Percentiles rank a stretch among this genome's conserved stretches.
These are phyloP conservation scores for Microcebus ravelobensis DNA, from an alignment of 2,113 vertebrate species.

Conservation along the genomic window DNA sequence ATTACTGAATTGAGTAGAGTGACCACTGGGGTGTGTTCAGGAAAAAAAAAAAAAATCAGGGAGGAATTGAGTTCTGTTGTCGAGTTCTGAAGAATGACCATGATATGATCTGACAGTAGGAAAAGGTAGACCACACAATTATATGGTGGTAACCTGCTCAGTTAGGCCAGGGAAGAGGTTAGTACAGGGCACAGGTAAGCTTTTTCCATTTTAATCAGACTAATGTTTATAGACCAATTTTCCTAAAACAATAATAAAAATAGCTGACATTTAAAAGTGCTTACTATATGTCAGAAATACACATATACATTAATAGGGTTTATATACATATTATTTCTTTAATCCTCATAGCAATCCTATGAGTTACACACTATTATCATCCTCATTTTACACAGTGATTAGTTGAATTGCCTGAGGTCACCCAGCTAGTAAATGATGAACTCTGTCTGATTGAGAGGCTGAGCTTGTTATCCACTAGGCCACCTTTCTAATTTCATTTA, in stretches of 20 bases:
- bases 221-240: constrained; percentile 45
- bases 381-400: constrained; percentile 37
- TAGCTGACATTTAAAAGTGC: constrained; percentile 37
- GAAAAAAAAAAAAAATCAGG: not conserved
- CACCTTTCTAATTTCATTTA: constrained; percentile 31
- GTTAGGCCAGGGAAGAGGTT: not conserved
- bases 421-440: constrained; percentile 28
- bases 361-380: constrained; percentile 38
- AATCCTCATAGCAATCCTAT: constrained; percentile 36
- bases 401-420: constrained; percentile 34
- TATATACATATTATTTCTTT: constrained; percentile 11
- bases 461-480: not conserved
- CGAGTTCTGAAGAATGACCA: constrained; percentile 18
- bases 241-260: constrained; percentile 22
- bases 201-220: constrained; percentile 37
- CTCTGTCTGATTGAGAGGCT: constrained; percentile 4
- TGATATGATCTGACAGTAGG: not conserved
- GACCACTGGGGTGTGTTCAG: not conserved
- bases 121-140: not conserved
- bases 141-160: not conserved
- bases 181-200: not conserved
- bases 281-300: constrained; percentile 1
- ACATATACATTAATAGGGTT: not conserved
- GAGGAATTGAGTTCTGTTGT: not conserved
- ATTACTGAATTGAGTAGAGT: not conserved